Evolutionary conservation across 35 echinoderm and acorn worm species (phyloP), one percentile per base, ranked within the genome.

Genomic region (Holothuria glaberrima): DNA sequence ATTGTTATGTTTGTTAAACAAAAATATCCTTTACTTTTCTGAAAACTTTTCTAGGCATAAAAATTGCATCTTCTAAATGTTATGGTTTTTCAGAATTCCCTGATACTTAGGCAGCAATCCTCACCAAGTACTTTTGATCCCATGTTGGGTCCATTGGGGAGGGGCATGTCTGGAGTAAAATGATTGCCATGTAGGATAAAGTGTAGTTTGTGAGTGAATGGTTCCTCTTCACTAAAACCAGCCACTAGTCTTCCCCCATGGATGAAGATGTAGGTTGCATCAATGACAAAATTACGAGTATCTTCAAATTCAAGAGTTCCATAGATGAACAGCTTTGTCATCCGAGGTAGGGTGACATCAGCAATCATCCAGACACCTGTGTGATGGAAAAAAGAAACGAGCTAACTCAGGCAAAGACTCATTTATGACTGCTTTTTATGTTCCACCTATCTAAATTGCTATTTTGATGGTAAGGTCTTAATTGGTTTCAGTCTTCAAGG

Each of bases 61-160:
- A 2, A 41, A 41, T 41, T 41, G 36, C 36, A 41, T 41, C 7
- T 2, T 41, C 36, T 2, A 41, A 4, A 41, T 7, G 36, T 7
- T 4, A 41, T 7, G 2, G 7, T 41, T 41, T 41, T 41, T 41
- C 7, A 41, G 7, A 41, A 41, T 41, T 41, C 36, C 7, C 2
- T 41, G 36, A 41, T 2, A 4, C n/a, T n/a, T n/a, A n/a, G 27
- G 2, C 20, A 65, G 27, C 2, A 65, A 65, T 33, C 62, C 92
- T 77, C 61, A 98, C 96, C 96, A 14, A 98, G 69, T 25, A 92
- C 96, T 75, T 98, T 98, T 14, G 96, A 92, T 54, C 96, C 96
- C 44, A 98, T 89, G 58, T 93, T 94, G 16, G 96, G 96, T 88
- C 96, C 96, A 78, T 83, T 93, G 5, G 96, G 96, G 10, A 98